phyloP scores from a whole-genome alignment of 2,113 vertebrate genomes.

The Nothocercus nigrocapillus region DNA sequence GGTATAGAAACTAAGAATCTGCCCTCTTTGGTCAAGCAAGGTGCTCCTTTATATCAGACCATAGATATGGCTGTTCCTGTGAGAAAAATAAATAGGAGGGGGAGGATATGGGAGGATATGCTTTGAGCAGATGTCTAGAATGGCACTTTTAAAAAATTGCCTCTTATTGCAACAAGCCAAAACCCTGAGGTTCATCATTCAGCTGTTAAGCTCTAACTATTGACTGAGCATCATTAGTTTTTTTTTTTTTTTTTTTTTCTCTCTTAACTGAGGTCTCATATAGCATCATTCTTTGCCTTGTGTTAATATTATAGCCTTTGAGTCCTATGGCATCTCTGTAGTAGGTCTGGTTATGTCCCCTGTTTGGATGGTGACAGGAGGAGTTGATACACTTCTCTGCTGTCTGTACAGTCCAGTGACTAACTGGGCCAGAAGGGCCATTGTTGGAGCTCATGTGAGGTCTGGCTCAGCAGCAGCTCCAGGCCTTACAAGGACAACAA shows the following conservation, averaged over 20 bases:
- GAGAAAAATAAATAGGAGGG: not conserved
- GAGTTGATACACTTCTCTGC: not conserved
- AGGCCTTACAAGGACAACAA: not conserved
- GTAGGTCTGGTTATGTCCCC: not conserved
- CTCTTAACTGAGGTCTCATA: not conserved
- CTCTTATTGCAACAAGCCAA: not conserved
- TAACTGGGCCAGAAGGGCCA: not conserved
- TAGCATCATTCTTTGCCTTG: not conserved
- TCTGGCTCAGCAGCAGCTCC: slow-evolving; percentile 1
- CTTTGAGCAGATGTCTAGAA: not conserved
- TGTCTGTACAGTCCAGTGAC: not conserved
- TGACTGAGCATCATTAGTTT: not conserved
- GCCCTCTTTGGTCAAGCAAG: not conserved
- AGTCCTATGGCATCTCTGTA: not conserved
- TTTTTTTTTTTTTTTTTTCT: too few relatives aligned
- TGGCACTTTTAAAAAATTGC: not conserved
- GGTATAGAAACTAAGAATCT: not conserved
- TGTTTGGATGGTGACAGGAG: not conserved
- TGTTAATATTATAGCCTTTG: not conserved
- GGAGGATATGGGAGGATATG: not conserved
- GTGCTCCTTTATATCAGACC: not conserved
- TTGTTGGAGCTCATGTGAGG: not conserved
- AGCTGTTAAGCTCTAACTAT: not conserved
- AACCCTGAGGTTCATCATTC: not conserved
- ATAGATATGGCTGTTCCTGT: not conserved